Conservation (phyloP, 2,113 vertebrate species). For the Nesogale talazaci region DNA sequence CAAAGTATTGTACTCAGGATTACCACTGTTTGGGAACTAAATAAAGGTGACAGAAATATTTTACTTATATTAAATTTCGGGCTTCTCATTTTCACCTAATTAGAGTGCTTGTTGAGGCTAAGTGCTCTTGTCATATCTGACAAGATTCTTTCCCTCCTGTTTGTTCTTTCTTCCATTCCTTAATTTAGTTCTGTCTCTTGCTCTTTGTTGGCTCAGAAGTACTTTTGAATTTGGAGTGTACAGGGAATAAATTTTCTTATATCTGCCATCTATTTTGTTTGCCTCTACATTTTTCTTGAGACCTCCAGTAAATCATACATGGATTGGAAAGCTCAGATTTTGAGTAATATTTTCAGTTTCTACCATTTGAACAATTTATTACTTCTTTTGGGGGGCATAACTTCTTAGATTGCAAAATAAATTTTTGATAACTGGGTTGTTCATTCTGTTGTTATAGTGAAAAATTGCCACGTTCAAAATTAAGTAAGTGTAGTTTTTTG, state of each 20-base stretch:
- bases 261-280: neutral
- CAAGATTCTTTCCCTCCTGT: neutral
- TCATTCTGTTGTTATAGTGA: neutral
- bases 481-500: neutral
- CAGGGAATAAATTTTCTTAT: neutral
- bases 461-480: neutral
- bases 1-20: fast-evolving
- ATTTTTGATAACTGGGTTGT: neutral
- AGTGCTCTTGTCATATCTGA: neutral
- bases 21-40: neutral
- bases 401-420: slow-evolving; percentile 17
- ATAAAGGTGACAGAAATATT: neutral
- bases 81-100: neutral
- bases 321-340: neutral
- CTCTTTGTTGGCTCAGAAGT: neutral
- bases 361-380: neutral
- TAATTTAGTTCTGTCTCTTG: neutral
- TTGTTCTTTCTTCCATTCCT: neutral
- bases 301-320: neutral
- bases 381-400: neutral
- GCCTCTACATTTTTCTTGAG: neutral
- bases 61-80: neutral
- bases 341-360: slow-evolving; percentile 6
- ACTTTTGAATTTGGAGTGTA: neutral
- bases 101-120: neutral